phyloP scores from a whole-genome alignment of 2,797 vertebrate species.

The Odontamblyopus rebecca region DNA sequence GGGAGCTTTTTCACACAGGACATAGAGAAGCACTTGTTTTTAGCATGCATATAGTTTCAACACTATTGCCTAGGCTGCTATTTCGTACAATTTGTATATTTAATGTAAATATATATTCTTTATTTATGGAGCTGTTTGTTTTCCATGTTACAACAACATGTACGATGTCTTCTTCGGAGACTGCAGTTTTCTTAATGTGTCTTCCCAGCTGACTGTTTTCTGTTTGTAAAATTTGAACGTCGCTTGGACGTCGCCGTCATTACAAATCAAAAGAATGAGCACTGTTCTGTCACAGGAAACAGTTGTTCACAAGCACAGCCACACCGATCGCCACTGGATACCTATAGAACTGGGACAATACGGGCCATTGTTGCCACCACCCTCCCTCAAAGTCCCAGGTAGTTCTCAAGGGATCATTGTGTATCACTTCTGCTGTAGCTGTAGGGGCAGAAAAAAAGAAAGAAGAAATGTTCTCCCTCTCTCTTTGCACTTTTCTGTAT shows the following conservation, averaged over 20 bases:
- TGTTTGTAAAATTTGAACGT: conserved; percentile 38
- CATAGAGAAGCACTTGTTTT: conserved; percentile 83
- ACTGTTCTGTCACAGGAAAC: conserved; percentile 59
- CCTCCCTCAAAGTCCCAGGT: conserved; percentile 59
- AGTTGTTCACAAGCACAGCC: conserved; percentile 69
- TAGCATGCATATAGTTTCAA: conserved; percentile 81
- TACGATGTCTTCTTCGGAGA: conserved; percentile 56
- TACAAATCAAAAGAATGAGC: conserved; percentile 42
- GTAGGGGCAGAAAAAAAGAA: conserved; percentile 38
- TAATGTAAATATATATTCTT: conserved; percentile 82
- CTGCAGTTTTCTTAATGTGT: conserved; percentile 58
- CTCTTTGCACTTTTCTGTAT: conserved; percentile 75
- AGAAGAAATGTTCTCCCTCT: conserved; percentile 15
- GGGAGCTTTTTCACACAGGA: conserved; percentile 72
- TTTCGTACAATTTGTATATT: conserved; percentile 85
- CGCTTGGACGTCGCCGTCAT: conserved; percentile 36
- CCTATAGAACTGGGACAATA: conserved; percentile 71
- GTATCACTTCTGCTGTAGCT: conserved; percentile 54
- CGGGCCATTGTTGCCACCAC: conserved; percentile 54
- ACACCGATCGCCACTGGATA: conserved; percentile 54
- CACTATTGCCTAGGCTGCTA: conserved; percentile 86
- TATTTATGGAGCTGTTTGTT: conserved; percentile 77
- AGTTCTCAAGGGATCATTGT: conserved; percentile 73
- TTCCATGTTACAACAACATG: conserved; percentile 55
- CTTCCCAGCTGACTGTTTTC: conserved; percentile 49